These are phyloP conservation scores for Cyrtodaria siliqua DNA, from an alignment of 2,888 invertebrate genomes.

Conservation along the genomic window DNA sequence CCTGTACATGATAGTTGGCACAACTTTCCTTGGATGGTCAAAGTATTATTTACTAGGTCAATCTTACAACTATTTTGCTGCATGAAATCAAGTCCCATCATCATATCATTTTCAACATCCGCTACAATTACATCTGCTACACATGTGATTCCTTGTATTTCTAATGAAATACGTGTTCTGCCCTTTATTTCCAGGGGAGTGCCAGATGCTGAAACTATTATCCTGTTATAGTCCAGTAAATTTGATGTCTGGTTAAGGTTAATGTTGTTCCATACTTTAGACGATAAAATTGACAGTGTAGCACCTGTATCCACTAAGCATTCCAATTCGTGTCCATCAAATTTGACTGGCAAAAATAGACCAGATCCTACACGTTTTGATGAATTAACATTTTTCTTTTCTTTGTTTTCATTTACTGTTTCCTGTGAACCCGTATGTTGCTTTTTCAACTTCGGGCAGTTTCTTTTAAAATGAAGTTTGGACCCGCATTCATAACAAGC, in stretches of 20 bases:
- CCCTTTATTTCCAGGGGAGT: background rate
- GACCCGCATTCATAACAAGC: no score
- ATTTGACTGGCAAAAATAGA: background rate
- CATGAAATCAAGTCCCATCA: conserved; percentile 33
- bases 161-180: background rate
- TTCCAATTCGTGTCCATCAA: background rate
- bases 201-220: conserved; percentile 11
- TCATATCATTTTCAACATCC: conserved; percentile 23
- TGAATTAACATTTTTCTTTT: background rate
- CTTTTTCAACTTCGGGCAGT: background rate
- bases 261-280: conserved; percentile 8
- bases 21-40: background rate
- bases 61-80: background rate
- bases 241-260: background rate
- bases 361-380: background rate
- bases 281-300: conserved; percentile 10
- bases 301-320: conserved; percentile 23
- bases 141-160: background rate
- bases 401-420: no score
- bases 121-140: conserved; percentile 18
- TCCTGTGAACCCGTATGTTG: background rate
- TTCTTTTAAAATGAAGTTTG: background rate
- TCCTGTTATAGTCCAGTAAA: background rate
- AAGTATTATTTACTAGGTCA: background rate
- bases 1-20: background rate